These are phyloP conservation scores for Amiota minor DNA, from an alignment of 2,888 invertebrate genomes.

Conservation along the genomic window DNA sequence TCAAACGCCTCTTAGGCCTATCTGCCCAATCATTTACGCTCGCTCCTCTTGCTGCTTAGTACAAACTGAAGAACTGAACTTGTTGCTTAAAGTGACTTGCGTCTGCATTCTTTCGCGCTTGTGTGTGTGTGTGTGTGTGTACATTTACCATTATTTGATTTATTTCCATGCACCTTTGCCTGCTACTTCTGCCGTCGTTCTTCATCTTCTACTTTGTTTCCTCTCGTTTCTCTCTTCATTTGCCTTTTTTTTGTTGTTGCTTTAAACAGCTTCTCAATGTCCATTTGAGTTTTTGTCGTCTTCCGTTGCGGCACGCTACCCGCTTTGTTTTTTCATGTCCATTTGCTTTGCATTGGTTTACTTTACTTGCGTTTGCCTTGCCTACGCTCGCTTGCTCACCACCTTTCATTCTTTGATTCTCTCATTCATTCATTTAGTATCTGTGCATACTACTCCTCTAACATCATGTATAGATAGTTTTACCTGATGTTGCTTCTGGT, in stretches of 20 bases:
- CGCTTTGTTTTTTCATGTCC: constrained; percentile 7
- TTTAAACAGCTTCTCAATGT: too few species aligned
- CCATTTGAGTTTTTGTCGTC: not conserved
- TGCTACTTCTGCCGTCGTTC: not conserved
- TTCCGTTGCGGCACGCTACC: not conserved
- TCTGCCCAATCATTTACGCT: not conserved
- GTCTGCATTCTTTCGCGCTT: not conserved
- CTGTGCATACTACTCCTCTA: too few species aligned
- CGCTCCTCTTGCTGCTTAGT: not conserved
- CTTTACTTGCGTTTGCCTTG: not conserved
- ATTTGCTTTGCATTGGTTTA: not conserved
- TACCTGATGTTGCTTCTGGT: too few species aligned
- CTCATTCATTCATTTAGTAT: not conserved
- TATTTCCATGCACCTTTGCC: constrained; percentile 17
- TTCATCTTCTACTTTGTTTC: not conserved
- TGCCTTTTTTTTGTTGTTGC: not conserved
- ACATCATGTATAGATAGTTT: too few species aligned
- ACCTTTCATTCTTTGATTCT: constrained; percentile 5
- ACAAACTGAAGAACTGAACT: constrained; percentile 16
- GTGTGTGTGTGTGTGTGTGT: not conserved
- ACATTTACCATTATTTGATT: constrained; percentile 10
- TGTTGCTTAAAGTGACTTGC: not conserved
- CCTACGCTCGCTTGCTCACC: not conserved
- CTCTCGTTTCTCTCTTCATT: not conserved
- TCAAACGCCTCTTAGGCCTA: not conserved